These are phyloP conservation scores for Alethe diademata DNA, from an alignment of 2,113 vertebrate genomes.

Conservation along the genomic window DNA sequence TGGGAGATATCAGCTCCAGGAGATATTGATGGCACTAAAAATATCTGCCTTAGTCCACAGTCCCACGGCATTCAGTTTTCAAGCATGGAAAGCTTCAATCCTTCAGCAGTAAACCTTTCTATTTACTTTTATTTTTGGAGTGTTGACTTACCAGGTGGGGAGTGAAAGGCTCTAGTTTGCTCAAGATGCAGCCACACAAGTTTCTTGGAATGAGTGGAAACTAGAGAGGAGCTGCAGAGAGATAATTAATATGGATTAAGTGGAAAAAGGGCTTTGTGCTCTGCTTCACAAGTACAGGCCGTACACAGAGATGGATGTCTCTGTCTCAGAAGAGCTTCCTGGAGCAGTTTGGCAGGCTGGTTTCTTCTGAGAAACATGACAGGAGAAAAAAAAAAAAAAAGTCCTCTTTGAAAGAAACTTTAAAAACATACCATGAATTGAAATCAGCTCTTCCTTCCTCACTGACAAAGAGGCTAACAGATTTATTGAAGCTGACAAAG, in stretches of 20 bases:
- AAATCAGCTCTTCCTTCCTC: conserved; percentile 24
- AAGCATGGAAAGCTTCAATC: neutral
- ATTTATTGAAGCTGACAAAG: neutral
- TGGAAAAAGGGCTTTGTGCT: conserved; percentile 36
- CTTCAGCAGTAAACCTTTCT: neutral
- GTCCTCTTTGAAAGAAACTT: conserved; percentile 1
- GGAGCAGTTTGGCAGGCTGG: conserved; percentile 38
- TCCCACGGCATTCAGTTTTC: neutral
- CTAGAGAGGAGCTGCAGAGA: neutral
- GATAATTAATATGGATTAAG: conserved; percentile 58
- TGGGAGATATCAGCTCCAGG: conserved; percentile 58
- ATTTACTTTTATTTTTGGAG: conserved; percentile 29
- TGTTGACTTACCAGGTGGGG: conserved; percentile 18
- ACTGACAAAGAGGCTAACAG: neutral
- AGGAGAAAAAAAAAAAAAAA: neutral
- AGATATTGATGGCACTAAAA: conserved; percentile 69
- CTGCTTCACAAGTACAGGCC: conserved; percentile 50
- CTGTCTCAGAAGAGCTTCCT: conserved; percentile 32
- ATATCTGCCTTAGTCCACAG: conserved; percentile 47
- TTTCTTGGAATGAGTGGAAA: neutral
- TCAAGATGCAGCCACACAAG: neutral
- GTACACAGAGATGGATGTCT: conserved; percentile 34
- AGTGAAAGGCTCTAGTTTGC: neutral
- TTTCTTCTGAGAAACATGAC: conserved; percentile 15
- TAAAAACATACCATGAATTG: neutral